Conservation (phyloP, 2,797 vertebrate species). For the Arctocebus calabarensis region DNA sequence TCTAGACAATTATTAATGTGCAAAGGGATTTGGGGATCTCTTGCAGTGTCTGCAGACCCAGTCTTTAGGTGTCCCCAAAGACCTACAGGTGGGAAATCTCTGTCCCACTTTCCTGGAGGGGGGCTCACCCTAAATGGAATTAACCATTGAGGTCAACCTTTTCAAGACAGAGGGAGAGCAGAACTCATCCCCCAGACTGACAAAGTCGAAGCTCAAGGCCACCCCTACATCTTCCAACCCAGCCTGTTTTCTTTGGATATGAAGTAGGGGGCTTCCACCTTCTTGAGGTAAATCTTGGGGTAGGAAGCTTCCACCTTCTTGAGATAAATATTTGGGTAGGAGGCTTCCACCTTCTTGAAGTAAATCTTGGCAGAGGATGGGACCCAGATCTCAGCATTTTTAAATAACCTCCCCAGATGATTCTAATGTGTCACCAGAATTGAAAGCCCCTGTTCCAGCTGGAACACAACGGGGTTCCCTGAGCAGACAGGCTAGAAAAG, state of each 20-base stretch:
- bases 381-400: background rate
- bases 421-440: background rate
- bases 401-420: background rate
- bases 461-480: background rate
- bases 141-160: background rate
- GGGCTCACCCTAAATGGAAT: background rate
- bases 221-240: accelerated
- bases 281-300: background rate
- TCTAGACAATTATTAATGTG: background rate
- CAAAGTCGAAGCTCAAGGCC: background rate
- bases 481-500: background rate
- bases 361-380: background rate
- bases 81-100: background rate
- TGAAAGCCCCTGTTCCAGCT: background rate
- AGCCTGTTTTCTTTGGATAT: background rate
- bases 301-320: background rate
- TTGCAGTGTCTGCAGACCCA: background rate
- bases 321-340: background rate
- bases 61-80: background rate
- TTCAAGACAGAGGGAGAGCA: background rate
- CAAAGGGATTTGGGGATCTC: background rate
- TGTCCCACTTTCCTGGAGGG: background rate
- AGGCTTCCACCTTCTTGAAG: background rate
- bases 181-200: background rate
- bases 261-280: background rate